These are phyloP conservation scores for Rousettus leschenaultii DNA, from an alignment of 2,113 vertebrate genomes.

Conservation along the genomic window DNA sequence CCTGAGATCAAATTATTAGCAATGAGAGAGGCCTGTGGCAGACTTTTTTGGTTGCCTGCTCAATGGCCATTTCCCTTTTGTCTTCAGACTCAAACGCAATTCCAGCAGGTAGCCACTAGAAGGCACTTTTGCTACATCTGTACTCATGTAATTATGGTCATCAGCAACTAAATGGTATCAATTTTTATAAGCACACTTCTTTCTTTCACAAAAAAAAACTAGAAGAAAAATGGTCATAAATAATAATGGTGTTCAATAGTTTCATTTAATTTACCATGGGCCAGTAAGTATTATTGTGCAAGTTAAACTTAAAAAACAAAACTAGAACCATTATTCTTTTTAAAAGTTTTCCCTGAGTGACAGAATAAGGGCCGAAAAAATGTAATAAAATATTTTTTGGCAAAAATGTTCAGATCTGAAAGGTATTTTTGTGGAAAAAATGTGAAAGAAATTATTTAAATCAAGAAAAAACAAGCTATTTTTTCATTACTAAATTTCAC, in stretches of 20 bases:
- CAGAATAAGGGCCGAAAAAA: background rate
- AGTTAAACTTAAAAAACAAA: slow-evolving; percentile 9
- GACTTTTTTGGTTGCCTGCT: background rate
- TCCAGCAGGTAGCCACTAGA: slow-evolving; percentile 5
- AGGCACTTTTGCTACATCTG: slow-evolving; percentile 24
- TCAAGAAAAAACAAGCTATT: background rate
- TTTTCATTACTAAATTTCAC: background rate
- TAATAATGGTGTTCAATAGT: background rate
- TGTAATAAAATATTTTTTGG: background rate
- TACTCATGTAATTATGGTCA: background rate
- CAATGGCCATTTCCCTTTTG: background rate
- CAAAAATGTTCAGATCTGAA: slow-evolving; percentile 4
- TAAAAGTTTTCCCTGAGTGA: background rate
- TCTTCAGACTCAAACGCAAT: background rate
- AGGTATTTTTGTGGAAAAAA: background rate
- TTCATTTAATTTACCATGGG: background rate
- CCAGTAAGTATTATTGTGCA: background rate
- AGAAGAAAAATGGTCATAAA: background rate
- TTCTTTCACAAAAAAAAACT: background rate
- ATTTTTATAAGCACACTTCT: background rate
- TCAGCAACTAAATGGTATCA: background rate
- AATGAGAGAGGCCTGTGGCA: background rate
- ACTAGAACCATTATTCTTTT: background rate
- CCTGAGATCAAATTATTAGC: background rate
- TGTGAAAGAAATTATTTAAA: background rate